Base-by-base conservation (phyloP, 2,797 vertebrate species). In the Brachyalestes nurse region DNA sequence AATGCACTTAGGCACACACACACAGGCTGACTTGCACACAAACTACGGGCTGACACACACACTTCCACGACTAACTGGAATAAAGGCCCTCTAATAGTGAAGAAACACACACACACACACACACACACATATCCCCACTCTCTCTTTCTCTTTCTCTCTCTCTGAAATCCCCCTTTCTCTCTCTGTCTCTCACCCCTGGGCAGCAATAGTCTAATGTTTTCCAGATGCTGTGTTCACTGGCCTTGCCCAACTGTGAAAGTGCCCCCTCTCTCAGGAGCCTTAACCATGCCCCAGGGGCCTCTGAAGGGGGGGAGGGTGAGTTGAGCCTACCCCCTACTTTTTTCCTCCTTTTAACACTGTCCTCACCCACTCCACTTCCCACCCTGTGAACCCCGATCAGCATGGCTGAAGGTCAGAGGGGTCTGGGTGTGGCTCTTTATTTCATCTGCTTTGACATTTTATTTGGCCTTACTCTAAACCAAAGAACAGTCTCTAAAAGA, bases 141-240 rank as follows among this genome's bases (percentile, higher is more conserved):
- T 51, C 23, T 38, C 78, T 85, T 88, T 90, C 85, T 88, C 88
- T 88, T 42, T 6, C 72, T 58, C 51, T 21, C 23, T n/a, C 55
- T 23, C 19, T 53, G 69, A 42, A 66, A 62, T 55, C 25, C 42
- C 75, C 55, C 40, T 45, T 14, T 61, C 45, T 81, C 85, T 88
- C 87, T 72, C 88, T 57, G 17, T 42, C 81, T 87, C 90, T 90
- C 85, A 91, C 88, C 89, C 90, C 77, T 85, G 64, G 90, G 90
- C 89, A 87, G 89, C 85, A 91, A 81, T 84, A 87, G 87, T 72
- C 2, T 94, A 93, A 95, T 94, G 84, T 81, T 85, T 94, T 94
- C 93, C 93, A 94, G 91, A 94, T 92, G 90, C 83, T 83, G 85
- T 91, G 77, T 81, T 90, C 86, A 90, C 79, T 87, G 82, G 86